A percentile compares a stretch with the other conserved stretches of the same genome.
These are phyloP conservation scores for Paelopatides confundens DNA, from an alignment of 53 echinoderm and acorn worm genomes.

Conservation along the genomic window DNA sequence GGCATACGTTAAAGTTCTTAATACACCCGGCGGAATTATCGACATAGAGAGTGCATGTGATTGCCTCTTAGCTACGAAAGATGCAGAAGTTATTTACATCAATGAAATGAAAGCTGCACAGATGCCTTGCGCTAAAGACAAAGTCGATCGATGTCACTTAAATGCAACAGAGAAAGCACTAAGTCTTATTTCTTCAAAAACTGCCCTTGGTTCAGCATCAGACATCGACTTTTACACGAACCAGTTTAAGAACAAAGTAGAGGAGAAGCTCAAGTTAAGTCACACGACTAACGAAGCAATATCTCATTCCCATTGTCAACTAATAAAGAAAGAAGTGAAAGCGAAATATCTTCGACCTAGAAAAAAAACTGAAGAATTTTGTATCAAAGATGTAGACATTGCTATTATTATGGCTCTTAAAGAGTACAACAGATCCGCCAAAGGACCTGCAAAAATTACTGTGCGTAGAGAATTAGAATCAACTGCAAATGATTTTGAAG, in stretches of 20 bases:
- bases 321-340: not conserved
- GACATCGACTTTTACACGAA: not conserved
- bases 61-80: not conserved
- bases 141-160: not conserved
- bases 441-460: not conserved
- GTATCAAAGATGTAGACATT: not conserved
- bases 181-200: not conserved
- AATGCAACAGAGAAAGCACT: not conserved
- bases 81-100: not conserved
- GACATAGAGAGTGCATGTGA: not conserved
- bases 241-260: not conserved
- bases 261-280: not conserved
- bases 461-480: not conserved
- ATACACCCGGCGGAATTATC: not conserved
- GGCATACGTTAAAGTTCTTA: slow-evolving; percentile 1
- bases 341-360: not conserved
- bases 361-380: not conserved
- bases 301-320: not conserved
- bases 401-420: not conserved
- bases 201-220: not conserved
- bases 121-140: not conserved
- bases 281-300: not conserved
- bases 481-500: no score
- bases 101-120: not conserved
- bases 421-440: not conserved